Evolutionary conservation across 2,888 invertebrate species (phyloP).

Genomic region (Rhabditoides inermis): DNA sequence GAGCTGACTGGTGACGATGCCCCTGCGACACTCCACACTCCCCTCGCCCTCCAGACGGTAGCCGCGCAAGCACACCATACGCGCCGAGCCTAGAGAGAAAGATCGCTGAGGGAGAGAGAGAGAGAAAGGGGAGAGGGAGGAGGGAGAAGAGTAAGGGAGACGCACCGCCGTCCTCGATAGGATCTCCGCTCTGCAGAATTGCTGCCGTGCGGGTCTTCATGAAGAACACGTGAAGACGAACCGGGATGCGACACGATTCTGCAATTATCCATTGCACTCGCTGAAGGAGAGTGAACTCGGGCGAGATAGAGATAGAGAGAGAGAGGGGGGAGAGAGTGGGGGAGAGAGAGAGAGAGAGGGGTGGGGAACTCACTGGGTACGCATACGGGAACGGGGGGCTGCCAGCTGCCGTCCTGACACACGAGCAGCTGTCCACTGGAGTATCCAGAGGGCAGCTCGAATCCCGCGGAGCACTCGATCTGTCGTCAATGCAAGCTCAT

Average conservation of each 20-base stretch:
- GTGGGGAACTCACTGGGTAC: constrained; percentile 63
- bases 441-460: no score
- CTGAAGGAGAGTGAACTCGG: neutral
- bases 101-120: neutral
- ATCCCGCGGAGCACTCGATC: no score
- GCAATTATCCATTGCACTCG: constrained; percentile 3
- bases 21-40: constrained; percentile 33
- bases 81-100: neutral
- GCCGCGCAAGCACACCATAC: no score
- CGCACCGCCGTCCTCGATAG: constrained; percentile 32
- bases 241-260: constrained; percentile 44
- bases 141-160: no score
- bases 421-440: no score
- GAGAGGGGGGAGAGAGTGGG: no score
- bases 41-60: constrained; percentile 19
- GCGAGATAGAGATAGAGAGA: no score
- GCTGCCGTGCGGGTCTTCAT: constrained; percentile 30
- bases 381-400: constrained; percentile 72
- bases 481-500: constrained; percentile 53
- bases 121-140: constrained; percentile 29
- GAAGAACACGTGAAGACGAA: constrained; percentile 46
- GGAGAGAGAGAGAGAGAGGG: neutral
- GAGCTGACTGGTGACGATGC: constrained; percentile 21
- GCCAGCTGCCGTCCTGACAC: constrained; percentile 93
- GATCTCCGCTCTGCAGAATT: constrained; percentile 44